phyloP scores from a whole-genome alignment of 2,113 vertebrate species.

The Sylvietta virens region DNA sequence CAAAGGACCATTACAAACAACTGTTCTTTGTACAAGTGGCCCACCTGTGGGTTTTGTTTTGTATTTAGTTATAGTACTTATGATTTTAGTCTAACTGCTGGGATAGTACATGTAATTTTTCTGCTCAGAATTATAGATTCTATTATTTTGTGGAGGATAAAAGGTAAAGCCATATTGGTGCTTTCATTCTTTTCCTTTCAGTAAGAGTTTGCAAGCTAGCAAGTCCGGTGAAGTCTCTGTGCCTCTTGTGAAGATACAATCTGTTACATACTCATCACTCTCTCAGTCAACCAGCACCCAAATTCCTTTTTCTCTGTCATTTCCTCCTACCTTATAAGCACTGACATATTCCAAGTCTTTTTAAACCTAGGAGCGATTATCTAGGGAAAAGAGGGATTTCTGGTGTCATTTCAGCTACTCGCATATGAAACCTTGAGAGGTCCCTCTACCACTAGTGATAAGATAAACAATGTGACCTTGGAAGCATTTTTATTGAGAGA shows the following conservation, averaged over 20 bases:
- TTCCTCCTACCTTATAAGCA: slow-evolving; percentile 25
- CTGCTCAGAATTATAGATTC: neutral
- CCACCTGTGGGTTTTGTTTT: neutral
- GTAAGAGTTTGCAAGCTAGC: neutral
- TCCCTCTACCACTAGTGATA: neutral
- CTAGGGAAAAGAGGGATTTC: slow-evolving; percentile 37
- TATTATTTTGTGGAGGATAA: neutral
- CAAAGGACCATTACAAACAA: neutral
- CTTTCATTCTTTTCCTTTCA: neutral
- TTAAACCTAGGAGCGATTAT: slow-evolving; percentile 24
- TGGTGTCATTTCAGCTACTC: neutral
- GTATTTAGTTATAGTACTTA: neutral
- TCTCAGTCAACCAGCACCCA: slow-evolving; percentile 41
- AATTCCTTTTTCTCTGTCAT: slow-evolving; percentile 7
- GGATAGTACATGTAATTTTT: neutral
- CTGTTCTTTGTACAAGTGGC: neutral
- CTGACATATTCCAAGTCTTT: neutral
- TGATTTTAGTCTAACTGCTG: neutral
- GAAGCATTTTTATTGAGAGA: slow-evolving; percentile 19
- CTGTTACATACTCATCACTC: slow-evolving; percentile 13
- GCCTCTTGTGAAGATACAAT: neutral
- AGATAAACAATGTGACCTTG: slow-evolving; percentile 12
- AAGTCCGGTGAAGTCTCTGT: neutral
- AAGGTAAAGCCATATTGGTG: neutral
- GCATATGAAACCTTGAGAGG: neutral